Conservation (phyloP, 92 coral and sea anemone genomes). For the Zoanthus sansibaricus region DNA sequence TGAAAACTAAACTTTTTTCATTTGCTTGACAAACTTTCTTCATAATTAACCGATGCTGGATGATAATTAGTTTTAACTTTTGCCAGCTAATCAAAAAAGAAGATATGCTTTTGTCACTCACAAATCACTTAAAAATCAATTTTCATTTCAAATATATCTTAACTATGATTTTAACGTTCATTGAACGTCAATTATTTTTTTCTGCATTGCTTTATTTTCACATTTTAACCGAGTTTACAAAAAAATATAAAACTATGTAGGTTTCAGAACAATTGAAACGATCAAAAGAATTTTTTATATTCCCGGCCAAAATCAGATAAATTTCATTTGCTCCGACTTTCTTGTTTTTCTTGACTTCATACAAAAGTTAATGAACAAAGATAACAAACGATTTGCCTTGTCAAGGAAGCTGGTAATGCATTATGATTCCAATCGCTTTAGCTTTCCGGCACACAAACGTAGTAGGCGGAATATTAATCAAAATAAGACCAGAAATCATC, state of each 20-base stretch:
- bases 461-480: background rate
- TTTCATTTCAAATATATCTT: background rate
- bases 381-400: conserved; percentile 5
- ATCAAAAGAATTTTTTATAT: background rate
- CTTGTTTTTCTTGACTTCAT: background rate
- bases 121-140: background rate
- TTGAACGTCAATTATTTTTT: background rate
- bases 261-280: background rate
- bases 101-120: background rate
- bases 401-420: background rate
- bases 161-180: background rate
- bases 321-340: background rate
- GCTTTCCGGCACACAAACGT: background rate
- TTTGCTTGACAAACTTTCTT: background rate
- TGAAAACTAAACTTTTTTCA: background rate
- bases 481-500: background rate
- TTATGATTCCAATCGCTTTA: background rate
- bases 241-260: background rate
- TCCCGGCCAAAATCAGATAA: background rate
- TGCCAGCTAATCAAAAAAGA: background rate
- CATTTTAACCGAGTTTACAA: background rate
- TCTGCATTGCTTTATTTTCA: background rate
- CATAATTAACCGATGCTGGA: background rate
- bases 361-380: background rate
- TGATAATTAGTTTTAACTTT: background rate